Percentiles rank a stretch among this genome's conserved stretches.
Conservation (phyloP, 2,113 vertebrate species). For the Monopterus albus region DNA sequence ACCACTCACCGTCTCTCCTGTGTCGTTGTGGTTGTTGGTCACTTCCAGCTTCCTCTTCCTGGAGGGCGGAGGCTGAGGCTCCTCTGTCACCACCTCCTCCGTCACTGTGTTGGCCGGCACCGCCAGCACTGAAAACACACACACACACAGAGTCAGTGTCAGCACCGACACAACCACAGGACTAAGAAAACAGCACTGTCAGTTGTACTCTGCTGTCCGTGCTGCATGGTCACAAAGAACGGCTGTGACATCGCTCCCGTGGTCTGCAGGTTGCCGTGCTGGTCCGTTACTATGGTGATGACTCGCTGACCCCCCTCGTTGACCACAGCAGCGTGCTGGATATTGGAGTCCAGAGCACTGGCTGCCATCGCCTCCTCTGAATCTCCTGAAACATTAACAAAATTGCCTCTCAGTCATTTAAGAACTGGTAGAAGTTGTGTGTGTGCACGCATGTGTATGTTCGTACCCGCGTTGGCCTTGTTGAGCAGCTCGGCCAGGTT, state of each 20-base stretch:
- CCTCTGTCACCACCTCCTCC: conserved; percentile 83
- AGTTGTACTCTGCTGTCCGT: conserved; percentile 88
- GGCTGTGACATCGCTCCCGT: conserved; percentile 83
- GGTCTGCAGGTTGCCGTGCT: conserved; percentile 85
- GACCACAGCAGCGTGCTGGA: conserved; percentile 81
- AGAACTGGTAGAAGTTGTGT: too few relatives aligned
- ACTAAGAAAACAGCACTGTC: too few relatives aligned
- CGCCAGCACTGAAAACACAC: conserved; percentile 83
- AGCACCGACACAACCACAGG: not conserved
- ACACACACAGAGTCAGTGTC: not conserved
- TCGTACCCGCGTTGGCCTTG: conserved; percentile 82
- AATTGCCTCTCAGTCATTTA: too few relatives aligned
- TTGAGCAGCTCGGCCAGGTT: conserved; percentile 83
- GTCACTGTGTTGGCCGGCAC: conserved; percentile 86
- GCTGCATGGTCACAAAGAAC: conserved; percentile 89
- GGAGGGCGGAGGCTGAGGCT: conserved; percentile 72
- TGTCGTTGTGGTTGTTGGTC: conserved; percentile 61
- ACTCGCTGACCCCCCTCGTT: conserved; percentile 86
- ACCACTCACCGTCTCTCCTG: conserved; percentile 79
- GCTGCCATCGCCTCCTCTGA: conserved; percentile 82
- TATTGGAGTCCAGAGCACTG: conserved; percentile 76
- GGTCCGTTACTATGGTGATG: conserved; percentile 90
- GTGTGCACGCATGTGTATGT: not conserved
- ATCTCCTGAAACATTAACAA: conserved; percentile 64
- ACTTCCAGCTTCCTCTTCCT: conserved; percentile 83